Base-by-base conservation (phyloP, 2,888 invertebrate species). In the Cerastis rubricosa region DNA sequence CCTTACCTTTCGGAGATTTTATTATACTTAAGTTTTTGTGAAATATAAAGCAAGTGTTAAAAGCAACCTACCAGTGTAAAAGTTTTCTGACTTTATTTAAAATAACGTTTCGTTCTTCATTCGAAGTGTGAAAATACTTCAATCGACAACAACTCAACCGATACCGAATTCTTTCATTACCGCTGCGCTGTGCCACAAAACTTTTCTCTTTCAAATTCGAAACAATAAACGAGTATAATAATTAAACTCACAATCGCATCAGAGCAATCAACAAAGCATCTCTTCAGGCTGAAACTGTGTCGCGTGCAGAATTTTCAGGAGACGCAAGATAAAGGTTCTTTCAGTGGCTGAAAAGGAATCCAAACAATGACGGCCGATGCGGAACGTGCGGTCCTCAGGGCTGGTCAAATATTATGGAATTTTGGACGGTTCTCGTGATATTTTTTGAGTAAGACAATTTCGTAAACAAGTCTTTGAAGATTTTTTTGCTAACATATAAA, bases 261-360 rank as follows among this genome's bases (percentile, higher is more conserved):
- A 59, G 29, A 59, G 25, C 74, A 80, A 84, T 84, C 84, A 82
- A 80, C 78, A 83, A 81, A 83, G 78, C 72, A 71, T 70, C 78
- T 81, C 78, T 76, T 76, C 81, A 64, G 70, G n/a, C 71, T 76
- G 75, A 73, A 86, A 86, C 86, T 82, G 81, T 86, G 87, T 87
- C 89, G 87, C 87, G 88, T 85, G 84, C 87, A 87, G 87, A 88
- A 84, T 86, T 88, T 87, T 88, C 85, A 87, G 83, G 84, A 88
- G 87, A 84, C 80, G 85, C 78, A 76, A 86, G 87, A 89, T 90
- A 91, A 91, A 90, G 89, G 90, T 88, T 91, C 89, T 87, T 91
- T 88, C 89, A 87, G 87, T 85, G 85, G 85, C 81, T 90, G 90
- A 89, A 90, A 91, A 89, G 91, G 90, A 88, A 91, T 89, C 87